A percentile compares a stretch with the other conserved stretches of the same genome.
These are phyloP conservation scores for Danio rerio DNA, from an alignment of 2,113 vertebrate species.

Conservation along the genomic window GRCz12tu NC_133179.1:6950501-6951000, in stretches of 20 bases:
- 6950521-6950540: slow-evolving; percentile 19
- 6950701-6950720: slow-evolving; percentile 53
- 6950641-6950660: not conserved
- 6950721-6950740: slow-evolving; percentile 53
- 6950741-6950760: slow-evolving; percentile 69
- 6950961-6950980: slow-evolving; percentile 12
- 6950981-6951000: slow-evolving; percentile 70
- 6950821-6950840: slow-evolving; percentile 62
- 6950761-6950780: slow-evolving; percentile 80
- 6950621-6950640: slow-evolving; percentile 26
- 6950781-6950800: slow-evolving; percentile 80
- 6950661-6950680: slow-evolving; percentile 8
- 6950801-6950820: slow-evolving; percentile 56
- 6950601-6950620: not conserved
- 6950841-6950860: slow-evolving; percentile 71
- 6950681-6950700: slow-evolving; percentile 47
- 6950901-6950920: slow-evolving; percentile 46
- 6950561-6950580: slow-evolving; percentile 13
- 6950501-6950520: not conserved
- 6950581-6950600: not conserved
- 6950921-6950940: not conserved
- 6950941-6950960: not conserved
- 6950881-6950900: slow-evolving; percentile 80
- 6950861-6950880: slow-evolving; percentile 88
- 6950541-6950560: not conserved